Conservation (phyloP, 23 tunicate species). For the Pegea sp. region DNA sequence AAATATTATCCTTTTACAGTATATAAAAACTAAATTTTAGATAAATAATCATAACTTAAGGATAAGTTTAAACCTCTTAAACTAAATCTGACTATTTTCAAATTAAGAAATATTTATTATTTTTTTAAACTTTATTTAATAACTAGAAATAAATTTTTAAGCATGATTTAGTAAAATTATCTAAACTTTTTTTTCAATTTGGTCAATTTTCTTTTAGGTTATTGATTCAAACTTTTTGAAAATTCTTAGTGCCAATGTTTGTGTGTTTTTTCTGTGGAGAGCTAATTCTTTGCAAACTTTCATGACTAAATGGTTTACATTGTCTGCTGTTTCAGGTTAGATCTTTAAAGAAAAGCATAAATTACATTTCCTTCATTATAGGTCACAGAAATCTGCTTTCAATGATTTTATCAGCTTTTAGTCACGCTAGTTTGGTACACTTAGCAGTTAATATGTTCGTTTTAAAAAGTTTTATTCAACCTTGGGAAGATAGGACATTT, state of each 20-base stretch:
- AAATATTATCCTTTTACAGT: too few species aligned
- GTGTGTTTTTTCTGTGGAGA: neutral
- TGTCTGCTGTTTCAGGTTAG: neutral
- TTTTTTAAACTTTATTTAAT: too few species aligned
- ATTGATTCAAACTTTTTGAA: neutral
- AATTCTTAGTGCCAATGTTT: neutral
- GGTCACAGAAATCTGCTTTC: neutral
- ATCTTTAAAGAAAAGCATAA: neutral
- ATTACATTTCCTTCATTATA: neutral
- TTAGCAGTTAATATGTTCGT: neutral
- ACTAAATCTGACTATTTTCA: too few species aligned
- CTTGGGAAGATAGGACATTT: neutral
- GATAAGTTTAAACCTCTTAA: too few species aligned
- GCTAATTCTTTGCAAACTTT: neutral
- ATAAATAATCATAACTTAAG: too few species aligned
- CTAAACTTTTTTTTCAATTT: too few species aligned
- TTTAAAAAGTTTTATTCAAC: neutral
- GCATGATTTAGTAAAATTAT: too few species aligned
- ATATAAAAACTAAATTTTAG: too few species aligned
- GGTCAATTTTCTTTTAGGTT: neutral
- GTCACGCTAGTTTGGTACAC: neutral
- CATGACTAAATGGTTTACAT: neutral
- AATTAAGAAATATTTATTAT: too few species aligned
- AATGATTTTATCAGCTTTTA: neutral
- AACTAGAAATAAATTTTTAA: too few species aligned